Evolutionary conservation across 2,888 invertebrate genomes (phyloP), one percentile per base, ranked within the genome.

Genomic region (Acrobasis suavella): DNA sequence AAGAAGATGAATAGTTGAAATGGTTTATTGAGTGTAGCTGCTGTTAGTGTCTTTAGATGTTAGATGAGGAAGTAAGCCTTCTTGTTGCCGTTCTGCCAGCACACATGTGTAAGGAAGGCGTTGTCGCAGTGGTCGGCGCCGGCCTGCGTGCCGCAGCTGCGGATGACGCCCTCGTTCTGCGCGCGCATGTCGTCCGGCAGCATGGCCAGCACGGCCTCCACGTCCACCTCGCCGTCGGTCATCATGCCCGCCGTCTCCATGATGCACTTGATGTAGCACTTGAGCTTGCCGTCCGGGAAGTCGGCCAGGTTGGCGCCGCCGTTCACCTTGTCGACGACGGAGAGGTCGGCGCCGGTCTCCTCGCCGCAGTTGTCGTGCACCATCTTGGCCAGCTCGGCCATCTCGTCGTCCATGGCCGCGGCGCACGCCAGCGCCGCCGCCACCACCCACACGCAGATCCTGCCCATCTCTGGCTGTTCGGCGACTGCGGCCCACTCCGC

Each of bases 191-290:
- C 81, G 9, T 85, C 83, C 0, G 88, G 89, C 67, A 91, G 72
- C 70, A 91, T 69, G 22, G 84, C 85, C 52, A 91, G 68, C 62
- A 89, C 84, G 1, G 88, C 83, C 46, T 91, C 91, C 58, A 89
- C 76, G 69, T 91, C 88, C 66, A 91, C 79, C 16, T 65, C 74
- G 39, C 89, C 91, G 6, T 83, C 89, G 0, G 79, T 64, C 76
- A 90, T 67, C 89, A 91, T 89, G 54, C 91, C 91, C 0, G 88
- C 86, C 37, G 86, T 89, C 78, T 91, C 91, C 91, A 91, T 89
- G 17, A 83, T 76, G 72, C 91, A 91, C 72, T 89, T 89, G 67
- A 87, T 79, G 80, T 91, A 91, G 75, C 91, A 91, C 70, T 89
- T 87, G 60, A 91, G 77, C 64, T 78, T 78, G 0, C 70, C 69